Percentiles rank a stretch among this genome's conserved stretches.
Conservation (phyloP, 2,888 invertebrate species). For the Yponomeuta sedellus region DNA sequence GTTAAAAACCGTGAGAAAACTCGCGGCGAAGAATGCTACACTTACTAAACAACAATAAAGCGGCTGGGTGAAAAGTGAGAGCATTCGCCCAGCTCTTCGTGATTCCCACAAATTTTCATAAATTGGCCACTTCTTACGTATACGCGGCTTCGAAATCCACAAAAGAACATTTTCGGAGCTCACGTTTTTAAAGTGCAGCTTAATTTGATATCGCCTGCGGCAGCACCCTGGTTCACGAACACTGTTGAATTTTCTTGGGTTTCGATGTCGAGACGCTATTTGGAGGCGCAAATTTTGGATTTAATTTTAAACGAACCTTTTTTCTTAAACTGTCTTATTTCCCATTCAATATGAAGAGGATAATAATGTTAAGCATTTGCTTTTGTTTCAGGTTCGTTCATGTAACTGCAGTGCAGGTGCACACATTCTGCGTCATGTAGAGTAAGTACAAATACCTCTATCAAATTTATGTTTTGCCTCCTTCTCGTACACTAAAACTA, state of each 20-base stretch:
- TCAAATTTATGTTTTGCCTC: neutral
- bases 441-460: neutral
- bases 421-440: neutral
- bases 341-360: neutral
- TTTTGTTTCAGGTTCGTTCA: conserved; percentile 27
- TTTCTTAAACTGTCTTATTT: neutral
- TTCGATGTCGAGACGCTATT: neutral
- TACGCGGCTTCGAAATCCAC: conserved; percentile 15
- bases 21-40: conserved; percentile 12
- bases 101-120: conserved; percentile 30
- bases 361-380: conserved; percentile 10
- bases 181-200: conserved; percentile 15
- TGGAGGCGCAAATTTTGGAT: neutral
- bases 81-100: conserved; percentile 45
- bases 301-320: neutral
- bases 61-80: conserved; percentile 42
- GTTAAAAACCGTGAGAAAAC: conserved; percentile 41
- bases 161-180: conserved; percentile 12
- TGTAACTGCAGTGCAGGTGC: neutral
- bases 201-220: conserved; percentile 18
- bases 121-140: conserved; percentile 17
- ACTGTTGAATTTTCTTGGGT: neutral
- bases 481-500: neutral
- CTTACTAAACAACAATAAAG: neutral
- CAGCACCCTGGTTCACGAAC: conserved; percentile 4